A percentile compares a stretch with the other conserved stretches of the same genome.
These are phyloP conservation scores for Lottia scabra DNA, from an alignment of 2,888 invertebrate species.

Conservation along the genomic window DNA sequence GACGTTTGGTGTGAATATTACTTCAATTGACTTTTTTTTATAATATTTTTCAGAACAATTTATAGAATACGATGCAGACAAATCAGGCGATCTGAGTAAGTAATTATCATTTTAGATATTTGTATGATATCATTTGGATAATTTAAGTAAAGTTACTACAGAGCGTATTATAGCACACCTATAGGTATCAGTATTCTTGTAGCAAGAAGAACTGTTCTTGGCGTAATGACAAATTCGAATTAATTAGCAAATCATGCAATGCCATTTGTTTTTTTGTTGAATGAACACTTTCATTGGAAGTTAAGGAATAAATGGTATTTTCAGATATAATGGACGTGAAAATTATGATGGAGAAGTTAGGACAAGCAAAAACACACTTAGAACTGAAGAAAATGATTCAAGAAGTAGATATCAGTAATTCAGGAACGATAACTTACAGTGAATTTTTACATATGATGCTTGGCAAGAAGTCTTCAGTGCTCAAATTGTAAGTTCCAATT, in stretches of 20 bases:
- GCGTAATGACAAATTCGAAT: too few relatives aligned
- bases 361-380: constrained; percentile 64
- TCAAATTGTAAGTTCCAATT: constrained; percentile 57
- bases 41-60: constrained; percentile 54
- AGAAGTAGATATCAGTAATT: constrained; percentile 59
- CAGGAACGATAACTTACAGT: constrained; percentile 60
- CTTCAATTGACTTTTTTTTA: too few relatives aligned
- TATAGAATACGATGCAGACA: constrained; percentile 60
- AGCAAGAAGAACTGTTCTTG: too few relatives aligned
- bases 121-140: too few relatives aligned
- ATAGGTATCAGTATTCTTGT: too few relatives aligned
- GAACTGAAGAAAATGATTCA: constrained; percentile 66
- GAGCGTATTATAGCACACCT: too few relatives aligned
- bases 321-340: constrained; percentile 65
- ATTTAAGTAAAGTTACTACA: too few relatives aligned
- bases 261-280: not conserved
- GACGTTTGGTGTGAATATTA: too few relatives aligned
- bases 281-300: not conserved
- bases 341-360: constrained; percentile 64
- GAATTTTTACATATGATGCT: constrained; percentile 67
- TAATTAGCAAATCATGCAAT: too few relatives aligned
- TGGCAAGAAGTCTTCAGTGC: constrained; percentile 56
- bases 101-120: not conserved
- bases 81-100: constrained; percentile 62
- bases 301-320: not conserved